Evolutionary conservation across 1,140 invertebrate species (phyloP).

Genomic region (Drosophila varians): DNA sequence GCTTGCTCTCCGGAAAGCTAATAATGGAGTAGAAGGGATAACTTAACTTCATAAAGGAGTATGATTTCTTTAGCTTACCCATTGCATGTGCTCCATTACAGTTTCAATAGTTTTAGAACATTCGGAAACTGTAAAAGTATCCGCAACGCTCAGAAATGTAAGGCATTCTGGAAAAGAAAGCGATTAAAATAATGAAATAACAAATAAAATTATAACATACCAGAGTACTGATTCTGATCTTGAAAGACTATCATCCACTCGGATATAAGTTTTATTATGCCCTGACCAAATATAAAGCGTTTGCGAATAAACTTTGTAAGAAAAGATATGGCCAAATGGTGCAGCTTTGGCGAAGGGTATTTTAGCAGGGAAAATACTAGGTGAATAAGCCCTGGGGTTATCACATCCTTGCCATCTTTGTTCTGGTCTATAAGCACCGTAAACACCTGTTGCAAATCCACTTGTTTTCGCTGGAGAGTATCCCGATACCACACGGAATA

Average conservation of each 20-base stretch:
- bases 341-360: slow-evolving; percentile 55
- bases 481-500: slow-evolving; percentile 80
- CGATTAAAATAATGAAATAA: too few relatives aligned
- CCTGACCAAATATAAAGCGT: slow-evolving; percentile 75
- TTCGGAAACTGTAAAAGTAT: slow-evolving; percentile 79
- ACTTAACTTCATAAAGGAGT: background rate
- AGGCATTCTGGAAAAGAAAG: slow-evolving; percentile 61
- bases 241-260: slow-evolving; percentile 81
- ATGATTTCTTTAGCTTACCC: slow-evolving; percentile 40
- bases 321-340: slow-evolving; percentile 69
- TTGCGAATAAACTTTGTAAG: slow-evolving; percentile 72
- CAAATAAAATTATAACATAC: too few relatives aligned
- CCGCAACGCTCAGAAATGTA: slow-evolving; percentile 71
- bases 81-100: slow-evolving; percentile 78
- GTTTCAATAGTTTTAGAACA: slow-evolving; percentile 68
- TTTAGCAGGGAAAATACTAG: slow-evolving; percentile 72
- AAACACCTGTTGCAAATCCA: slow-evolving; percentile 73
- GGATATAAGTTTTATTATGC: slow-evolving; percentile 67
- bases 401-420: slow-evolving; percentile 79
- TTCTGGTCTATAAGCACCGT: slow-evolving; percentile 78
- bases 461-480: slow-evolving; percentile 68
- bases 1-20: slow-evolving; percentile 78
- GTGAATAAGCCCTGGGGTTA: slow-evolving; percentile 74
- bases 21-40: background rate
- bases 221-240: slow-evolving; percentile 74